Evolutionary conservation across 37 sponge, comb jelly and placozoan species (phyloP), one percentile per base, ranked within the genome.

Genomic region (Geodia barretti): DNA sequence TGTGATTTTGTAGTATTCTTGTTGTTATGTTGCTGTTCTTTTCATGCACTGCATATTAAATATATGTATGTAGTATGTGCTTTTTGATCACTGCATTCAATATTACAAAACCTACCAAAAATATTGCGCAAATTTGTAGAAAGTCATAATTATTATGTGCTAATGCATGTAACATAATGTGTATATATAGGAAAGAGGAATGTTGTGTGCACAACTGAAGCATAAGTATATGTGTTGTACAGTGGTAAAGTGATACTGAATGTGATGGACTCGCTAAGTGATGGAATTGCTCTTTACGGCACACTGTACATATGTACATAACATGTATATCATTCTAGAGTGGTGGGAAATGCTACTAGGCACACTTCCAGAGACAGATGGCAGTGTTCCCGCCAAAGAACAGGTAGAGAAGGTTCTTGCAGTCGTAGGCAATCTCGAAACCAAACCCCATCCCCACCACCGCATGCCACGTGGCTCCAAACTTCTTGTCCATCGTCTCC

Each of bases 401-500:
- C 94, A 99, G 94, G 82, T 99, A 99, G 19, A 97, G 72, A 4
- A 99, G 32, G 74, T 96, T 92, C 84, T 97, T 99, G 7, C 90
- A 74, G 39, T 97, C 95, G 64, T 99, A 81, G 29, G 95, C 94
- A 42, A 99, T 81, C 66, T 99, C 99, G 78, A 99, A 95, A 1
- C 94, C 91, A 81, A 82, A 99, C 5, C 99, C 99, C 65, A 93
- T 92, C 1, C 99, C 99, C 5, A 99, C 96, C 23, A 99, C 89
- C 3, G 88, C 97, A 72, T 97, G 97, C 99, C 99, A 99, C 21
- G 97, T 81, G 23, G 93, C 87, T 14, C 99, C 99, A 88, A 97
- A 99, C 92, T 99, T 99, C 88, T 97, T 96, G 69, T 99, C 99
- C 99, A 99, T 97, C 0, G 94, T 95, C 60, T 99, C 99, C 54